Conservation (phyloP, 2,113 vertebrate species). For the Corapipo altera region DNA sequence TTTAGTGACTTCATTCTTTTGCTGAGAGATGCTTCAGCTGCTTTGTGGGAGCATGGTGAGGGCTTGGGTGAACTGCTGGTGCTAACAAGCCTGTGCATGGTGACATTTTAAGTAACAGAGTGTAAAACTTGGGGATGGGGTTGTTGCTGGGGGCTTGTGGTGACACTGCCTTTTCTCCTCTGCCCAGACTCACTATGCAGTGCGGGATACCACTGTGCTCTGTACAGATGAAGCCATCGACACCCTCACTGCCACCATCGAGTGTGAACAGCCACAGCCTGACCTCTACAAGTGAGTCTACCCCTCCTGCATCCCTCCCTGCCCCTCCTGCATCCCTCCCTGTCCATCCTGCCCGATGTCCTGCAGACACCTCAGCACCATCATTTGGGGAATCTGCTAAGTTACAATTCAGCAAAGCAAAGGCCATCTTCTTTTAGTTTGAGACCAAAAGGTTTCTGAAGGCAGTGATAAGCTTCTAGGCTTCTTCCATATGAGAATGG, state of each 20-base stretch:
- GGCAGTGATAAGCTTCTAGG: background rate
- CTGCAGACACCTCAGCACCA: fast-evolving
- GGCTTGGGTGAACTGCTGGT: background rate
- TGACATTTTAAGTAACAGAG: background rate
- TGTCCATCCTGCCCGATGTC: background rate
- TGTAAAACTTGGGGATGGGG: fast-evolving
- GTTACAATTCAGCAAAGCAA: background rate
- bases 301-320: background rate
- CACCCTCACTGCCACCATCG: slow-evolving; percentile 85
- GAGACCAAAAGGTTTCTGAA: background rate
- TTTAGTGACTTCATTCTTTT: background rate
- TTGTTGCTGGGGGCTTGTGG: background rate
- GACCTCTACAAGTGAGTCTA: slow-evolving; percentile 95
- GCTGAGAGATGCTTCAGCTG: background rate
- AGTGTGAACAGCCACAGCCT: slow-evolving; percentile 96
- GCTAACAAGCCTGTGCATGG: background rate
- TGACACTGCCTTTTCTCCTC: background rate
- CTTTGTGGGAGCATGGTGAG: fast-evolving
- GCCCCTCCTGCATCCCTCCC: background rate
- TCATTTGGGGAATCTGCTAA: fast-evolving
- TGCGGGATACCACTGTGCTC: slow-evolving; percentile 80
- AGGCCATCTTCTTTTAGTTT: fast-evolving
- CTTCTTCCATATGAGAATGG: background rate
- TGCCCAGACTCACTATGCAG: slow-evolving; percentile 88
- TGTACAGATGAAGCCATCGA: slow-evolving; percentile 81